Percentiles rank a stretch among this genome's conserved stretches.
phyloP scores from a whole-genome alignment of 23 tunicate species.

The Phallusia fumigata region DNA sequence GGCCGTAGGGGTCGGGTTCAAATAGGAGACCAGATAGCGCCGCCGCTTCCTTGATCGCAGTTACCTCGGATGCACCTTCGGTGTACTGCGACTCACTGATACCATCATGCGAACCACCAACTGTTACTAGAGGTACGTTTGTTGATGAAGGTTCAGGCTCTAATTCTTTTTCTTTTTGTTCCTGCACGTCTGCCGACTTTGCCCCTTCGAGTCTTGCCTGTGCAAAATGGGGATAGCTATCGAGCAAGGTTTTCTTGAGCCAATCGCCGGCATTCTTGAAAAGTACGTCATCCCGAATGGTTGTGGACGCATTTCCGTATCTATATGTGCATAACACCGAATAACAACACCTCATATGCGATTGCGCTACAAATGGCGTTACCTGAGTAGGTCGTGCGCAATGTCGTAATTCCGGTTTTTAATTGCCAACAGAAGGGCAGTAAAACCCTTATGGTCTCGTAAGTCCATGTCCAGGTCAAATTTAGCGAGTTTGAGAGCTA shows the following conservation, averaged over 20 bases:
- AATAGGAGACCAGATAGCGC: conserved; percentile 46
- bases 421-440: conserved; percentile 72
- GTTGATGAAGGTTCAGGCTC: neutral
- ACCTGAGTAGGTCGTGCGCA: conserved; percentile 70
- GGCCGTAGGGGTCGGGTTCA: conserved; percentile 66
- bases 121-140: conserved; percentile 27
- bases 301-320: conserved; percentile 74
- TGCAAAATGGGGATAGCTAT: conserved; percentile 9
- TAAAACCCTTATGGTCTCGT: conserved; percentile 73
- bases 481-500: conserved; percentile 51
- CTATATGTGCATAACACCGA: neutral
- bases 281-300: conserved; percentile 60
- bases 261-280: conserved; percentile 79
- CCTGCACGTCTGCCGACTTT: neutral
- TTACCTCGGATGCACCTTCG: conserved; percentile 22
- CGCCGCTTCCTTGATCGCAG: conserved; percentile 32
- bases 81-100: neutral
- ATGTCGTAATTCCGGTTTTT: conserved; percentile 69
- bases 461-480: conserved; percentile 77
- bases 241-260: conserved; percentile 51
- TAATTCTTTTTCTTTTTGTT: neutral
- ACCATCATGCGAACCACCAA: conserved; percentile 17
- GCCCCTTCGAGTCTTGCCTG: neutral
- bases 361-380: neutral
- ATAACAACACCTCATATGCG: neutral